Evolutionary conservation across 2,888 invertebrate species (phyloP), one percentile per base, ranked within the genome.

Genomic region (Chouioia cunea): DNA sequence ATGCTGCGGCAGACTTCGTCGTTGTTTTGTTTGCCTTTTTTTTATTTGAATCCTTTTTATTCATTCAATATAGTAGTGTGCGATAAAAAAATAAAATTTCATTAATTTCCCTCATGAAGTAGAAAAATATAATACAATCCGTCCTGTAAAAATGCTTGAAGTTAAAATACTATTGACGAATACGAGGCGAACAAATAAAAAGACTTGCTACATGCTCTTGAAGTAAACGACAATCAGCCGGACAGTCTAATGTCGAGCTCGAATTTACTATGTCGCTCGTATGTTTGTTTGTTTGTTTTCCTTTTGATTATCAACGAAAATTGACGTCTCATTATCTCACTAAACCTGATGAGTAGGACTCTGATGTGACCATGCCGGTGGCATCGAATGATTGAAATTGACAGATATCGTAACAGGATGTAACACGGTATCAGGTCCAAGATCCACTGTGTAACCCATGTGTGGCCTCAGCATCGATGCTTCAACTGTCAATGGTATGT

Each of bases 391-490:
- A 66, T 82, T 85, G 74, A 94, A 95, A 86, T 93, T 93, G n/a
- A 96, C 96, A 82, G 93, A 94, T 72, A 96, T 96, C 70, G 94
- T 95, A 77, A 96, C 93, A 2, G 96, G 95, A 86, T 96, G 96
- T 44, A 96, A 86, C 2, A 92, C 89, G 20, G 90, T 89, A 46
- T 89, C 87, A 0, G 89, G 88, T 58, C 91, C 90, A 2, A 81
- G 78, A 67, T 85, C 84, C 36, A 43, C 4, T 18, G 54, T 15
- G 43, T 43, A 69, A 8, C 73, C 73, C 23, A 93, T 86, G 81
- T 91, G 91, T 0, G 94, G 92, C 80, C 91, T 85, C 63, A 96
- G 84, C 47, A 92, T 88, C 60, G 92, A 89, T 79, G 92, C 91
- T 77, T 95, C 95, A 64, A 96, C 88, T 75, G 92, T 93, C 72